A percentile compares a stretch with the other conserved stretches of the same genome.
Evolutionary conservation across 2,113 vertebrate genomes (phyloP).

Genomic region (Xiphophorus couchianus): DNA sequence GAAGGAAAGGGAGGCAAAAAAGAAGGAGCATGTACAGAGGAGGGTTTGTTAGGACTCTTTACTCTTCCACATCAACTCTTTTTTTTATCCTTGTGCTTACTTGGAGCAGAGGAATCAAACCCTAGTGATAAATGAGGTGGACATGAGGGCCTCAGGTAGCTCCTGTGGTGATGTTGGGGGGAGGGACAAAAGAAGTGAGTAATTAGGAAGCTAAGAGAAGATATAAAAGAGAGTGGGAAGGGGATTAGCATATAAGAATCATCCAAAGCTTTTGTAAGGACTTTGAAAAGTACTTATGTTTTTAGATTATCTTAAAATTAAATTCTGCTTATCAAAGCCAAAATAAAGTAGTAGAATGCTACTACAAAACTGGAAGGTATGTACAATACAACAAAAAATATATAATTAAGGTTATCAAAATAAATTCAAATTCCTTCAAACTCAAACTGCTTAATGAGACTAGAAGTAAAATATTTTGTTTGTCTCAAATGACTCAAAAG

Average conservation of each 20-base stretch:
- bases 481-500: too few relatives aligned
- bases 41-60: slow-evolving; percentile 95
- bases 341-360: not conserved
- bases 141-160: slow-evolving; percentile 91
- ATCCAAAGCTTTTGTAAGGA: slow-evolving; percentile 5
- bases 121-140: slow-evolving; percentile 97
- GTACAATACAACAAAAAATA: too few relatives aligned
- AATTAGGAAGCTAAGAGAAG: slow-evolving; percentile 48
- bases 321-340: not conserved
- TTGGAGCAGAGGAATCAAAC: slow-evolving; percentile 93
- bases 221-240: slow-evolving; percentile 4
- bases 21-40: slow-evolving; percentile 67
- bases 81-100: slow-evolving; percentile 79
- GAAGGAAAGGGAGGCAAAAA: slow-evolving; percentile 73
- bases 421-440: too few relatives aligned
- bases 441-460: too few relatives aligned
- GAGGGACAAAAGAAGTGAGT: slow-evolving; percentile 44
- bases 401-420: too few relatives aligned
- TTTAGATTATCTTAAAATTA: not conserved
- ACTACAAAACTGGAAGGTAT: not conserved
- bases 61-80: slow-evolving; percentile 77
- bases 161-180: slow-evolving; percentile 86
- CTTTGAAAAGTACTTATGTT: slow-evolving; percentile 2
- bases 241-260: slow-evolving; percentile 26
- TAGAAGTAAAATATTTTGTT: too few relatives aligned